phyloP scores from a whole-genome alignment of 2,113 vertebrate species.

The Rhinogobius similis region DNA sequence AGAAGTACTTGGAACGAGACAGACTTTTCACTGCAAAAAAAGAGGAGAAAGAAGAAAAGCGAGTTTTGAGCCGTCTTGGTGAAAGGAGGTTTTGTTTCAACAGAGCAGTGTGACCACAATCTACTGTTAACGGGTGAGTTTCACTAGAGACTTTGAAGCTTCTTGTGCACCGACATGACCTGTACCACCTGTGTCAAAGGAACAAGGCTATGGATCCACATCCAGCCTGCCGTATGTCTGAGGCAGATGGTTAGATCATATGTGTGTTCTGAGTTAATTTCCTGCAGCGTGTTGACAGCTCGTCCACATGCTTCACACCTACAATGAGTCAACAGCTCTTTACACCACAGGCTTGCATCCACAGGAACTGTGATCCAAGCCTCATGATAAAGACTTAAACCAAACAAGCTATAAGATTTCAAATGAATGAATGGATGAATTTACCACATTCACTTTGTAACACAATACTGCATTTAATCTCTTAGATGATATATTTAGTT shows the following conservation, averaged over 20 bases:
- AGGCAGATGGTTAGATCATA: conserved; percentile 28
- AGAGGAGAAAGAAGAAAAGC: neutral
- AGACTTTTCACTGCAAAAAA: conserved; percentile 87
- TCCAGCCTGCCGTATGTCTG: conserved; percentile 11
- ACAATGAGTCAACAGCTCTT: conserved; percentile 5
- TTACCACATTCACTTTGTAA: neutral
- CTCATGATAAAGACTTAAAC: neutral
- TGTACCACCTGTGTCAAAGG: neutral
- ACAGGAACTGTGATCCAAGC: neutral
- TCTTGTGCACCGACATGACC: neutral
- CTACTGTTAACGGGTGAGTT: neutral
- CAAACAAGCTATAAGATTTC: neutral
- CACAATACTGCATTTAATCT: neutral
- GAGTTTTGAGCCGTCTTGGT: neutral
- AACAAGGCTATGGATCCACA: neutral
- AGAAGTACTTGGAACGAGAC: conserved; percentile 93
- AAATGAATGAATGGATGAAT: too few relatives aligned
- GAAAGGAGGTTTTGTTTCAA: neutral
- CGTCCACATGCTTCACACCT: conserved; percentile 11
- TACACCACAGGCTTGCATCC: neutral
- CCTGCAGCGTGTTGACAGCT: conserved; percentile 1
- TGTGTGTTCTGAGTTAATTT: conserved; percentile 17
- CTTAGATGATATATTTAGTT: neutral
- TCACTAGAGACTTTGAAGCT: neutral
- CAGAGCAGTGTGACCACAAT: neutral